Evolutionary conservation across 2,888 invertebrate species (phyloP).

Genomic region (Cheilosia grossa): DNA sequence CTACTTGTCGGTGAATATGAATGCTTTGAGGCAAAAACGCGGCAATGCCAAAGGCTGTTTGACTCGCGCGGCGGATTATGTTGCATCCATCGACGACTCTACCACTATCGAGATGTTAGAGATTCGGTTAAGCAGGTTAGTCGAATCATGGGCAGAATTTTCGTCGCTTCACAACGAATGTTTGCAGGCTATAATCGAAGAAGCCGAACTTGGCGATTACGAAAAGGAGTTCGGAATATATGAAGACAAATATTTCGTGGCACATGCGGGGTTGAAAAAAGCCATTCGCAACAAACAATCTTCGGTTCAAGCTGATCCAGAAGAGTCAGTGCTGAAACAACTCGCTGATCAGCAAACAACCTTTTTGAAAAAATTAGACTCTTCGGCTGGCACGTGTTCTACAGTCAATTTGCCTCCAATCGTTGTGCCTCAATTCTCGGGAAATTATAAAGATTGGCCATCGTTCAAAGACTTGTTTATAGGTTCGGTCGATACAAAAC

Average conservation of each 20-base stretch:
- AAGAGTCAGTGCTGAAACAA: background rate
- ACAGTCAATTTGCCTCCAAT: slow-evolving; percentile 55
- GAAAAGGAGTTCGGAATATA: slow-evolving; percentile 17
- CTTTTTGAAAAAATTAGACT: slow-evolving; percentile 17
- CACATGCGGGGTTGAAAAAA: background rate
- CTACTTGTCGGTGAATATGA: background rate
- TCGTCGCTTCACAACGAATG: background rate
- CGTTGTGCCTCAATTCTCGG: slow-evolving; percentile 50
- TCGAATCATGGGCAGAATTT: background rate
- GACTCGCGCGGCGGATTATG: slow-evolving; percentile 19
- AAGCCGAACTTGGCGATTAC: background rate
- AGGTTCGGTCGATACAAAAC: slow-evolving; percentile 54
- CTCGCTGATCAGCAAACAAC: no score
- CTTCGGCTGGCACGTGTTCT: background rate
- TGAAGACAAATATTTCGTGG: slow-evolving; percentile 28
- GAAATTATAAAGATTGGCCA: slow-evolving; percentile 69
- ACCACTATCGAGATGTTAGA: slow-evolving; percentile 26
- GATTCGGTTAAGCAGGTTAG: slow-evolving; percentile 10
- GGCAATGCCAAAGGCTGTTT: slow-evolving; percentile 23
- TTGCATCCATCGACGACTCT: background rate
- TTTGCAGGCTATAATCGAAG: background rate
- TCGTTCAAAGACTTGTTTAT: slow-evolving; percentile 66
- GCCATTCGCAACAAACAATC: slow-evolving; percentile 8
- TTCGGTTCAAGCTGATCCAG: background rate
- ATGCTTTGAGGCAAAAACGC: slow-evolving; percentile 5